phyloP scores from a whole-genome alignment of 2,113 vertebrate genomes.

The Colinus virginianus region DNA sequence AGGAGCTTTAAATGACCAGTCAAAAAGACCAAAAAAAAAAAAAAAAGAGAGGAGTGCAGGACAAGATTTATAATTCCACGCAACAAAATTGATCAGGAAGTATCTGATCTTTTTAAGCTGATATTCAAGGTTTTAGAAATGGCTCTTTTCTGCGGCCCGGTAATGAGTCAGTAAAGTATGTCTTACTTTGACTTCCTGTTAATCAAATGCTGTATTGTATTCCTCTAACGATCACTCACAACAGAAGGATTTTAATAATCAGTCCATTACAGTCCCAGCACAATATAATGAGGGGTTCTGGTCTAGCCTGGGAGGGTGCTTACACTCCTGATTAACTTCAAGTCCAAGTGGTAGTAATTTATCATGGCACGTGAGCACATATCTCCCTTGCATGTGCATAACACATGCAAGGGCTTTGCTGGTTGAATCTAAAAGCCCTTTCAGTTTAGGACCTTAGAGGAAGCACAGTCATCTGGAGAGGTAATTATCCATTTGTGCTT shows the following conservation, averaged over 20 bases:
- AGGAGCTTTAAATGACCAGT: slow-evolving; percentile 35
- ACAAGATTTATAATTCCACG: slow-evolving; percentile 38
- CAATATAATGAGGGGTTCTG: neutral
- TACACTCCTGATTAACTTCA: neutral
- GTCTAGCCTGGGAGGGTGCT: neutral
- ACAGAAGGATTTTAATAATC: neutral
- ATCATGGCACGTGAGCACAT: neutral
- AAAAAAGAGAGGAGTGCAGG: neutral
- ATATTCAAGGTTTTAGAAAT: slow-evolving; percentile 12
- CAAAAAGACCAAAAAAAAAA: neutral
- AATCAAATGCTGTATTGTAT: slow-evolving; percentile 3
- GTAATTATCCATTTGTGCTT: neutral
- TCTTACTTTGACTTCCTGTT: neutral
- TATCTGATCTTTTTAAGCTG: neutral
- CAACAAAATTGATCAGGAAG: slow-evolving; percentile 24
- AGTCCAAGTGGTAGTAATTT: slow-evolving; percentile 15
- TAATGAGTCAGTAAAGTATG: neutral
- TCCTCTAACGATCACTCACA: neutral
- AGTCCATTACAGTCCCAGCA: neutral
- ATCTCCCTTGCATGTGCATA: neutral
- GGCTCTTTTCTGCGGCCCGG: neutral
- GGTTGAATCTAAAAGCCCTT: neutral
- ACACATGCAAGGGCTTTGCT: neutral
- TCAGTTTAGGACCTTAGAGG: neutral
- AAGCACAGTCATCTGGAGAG: neutral